phyloP scores from a whole-genome alignment of 2,797 vertebrate genomes.

The Discoglossus pictus region DNA sequence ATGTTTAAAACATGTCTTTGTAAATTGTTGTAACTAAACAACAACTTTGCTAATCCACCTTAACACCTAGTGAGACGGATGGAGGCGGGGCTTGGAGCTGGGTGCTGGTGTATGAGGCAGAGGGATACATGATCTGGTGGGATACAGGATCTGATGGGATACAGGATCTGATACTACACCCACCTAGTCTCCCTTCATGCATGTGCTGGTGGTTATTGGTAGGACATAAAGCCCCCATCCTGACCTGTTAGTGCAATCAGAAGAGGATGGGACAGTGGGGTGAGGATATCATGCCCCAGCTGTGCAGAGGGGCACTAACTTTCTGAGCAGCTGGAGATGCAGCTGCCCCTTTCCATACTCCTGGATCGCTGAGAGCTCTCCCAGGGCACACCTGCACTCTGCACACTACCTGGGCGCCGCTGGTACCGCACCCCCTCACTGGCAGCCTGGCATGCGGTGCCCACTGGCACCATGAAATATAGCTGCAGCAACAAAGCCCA shows the following conservation, averaged over 20 bases:
- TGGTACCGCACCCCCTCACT: background rate
- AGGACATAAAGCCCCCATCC: no score
- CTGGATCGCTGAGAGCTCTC: background rate
- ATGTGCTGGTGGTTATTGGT: no score
- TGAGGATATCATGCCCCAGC: constrained; percentile 1
- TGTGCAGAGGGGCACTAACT: constrained; percentile 3
- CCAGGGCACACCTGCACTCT: background rate
- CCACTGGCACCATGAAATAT: constrained; percentile 61
- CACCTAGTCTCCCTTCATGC: no score
- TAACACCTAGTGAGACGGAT: no score
- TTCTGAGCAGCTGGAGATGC: constrained; percentile 1
- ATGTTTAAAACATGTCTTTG: no score
- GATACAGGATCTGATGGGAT: background rate
- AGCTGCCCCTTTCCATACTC: background rate
- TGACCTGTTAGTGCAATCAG: background rate
- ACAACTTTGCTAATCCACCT: no score
- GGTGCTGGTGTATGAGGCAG: no score
- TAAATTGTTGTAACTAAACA: no score
- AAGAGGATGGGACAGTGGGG: background rate
- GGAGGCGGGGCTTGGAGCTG: no score
- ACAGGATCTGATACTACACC: no score
- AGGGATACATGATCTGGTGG: background rate
- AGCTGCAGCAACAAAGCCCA: constrained; percentile 3
- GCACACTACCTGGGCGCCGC: background rate
- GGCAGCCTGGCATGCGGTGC: constrained; percentile 55